Evolutionary conservation across 2,113 vertebrate genomes (phyloP), one percentile per base, ranked within the genome.

Genomic region (Eleginops maclovinus): DNA sequence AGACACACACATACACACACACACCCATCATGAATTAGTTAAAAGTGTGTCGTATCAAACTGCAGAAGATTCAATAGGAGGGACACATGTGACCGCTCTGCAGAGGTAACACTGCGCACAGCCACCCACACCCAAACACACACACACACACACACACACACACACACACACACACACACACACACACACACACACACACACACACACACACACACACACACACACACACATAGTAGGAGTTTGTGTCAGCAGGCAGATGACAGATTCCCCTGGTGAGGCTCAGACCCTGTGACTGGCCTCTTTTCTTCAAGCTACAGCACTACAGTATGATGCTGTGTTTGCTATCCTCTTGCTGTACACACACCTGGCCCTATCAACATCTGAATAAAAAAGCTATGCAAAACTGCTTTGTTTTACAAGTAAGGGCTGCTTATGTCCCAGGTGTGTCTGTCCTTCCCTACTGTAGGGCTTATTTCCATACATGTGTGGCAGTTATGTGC

Each of bases 21-120:
- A n/a, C 28, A 28, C 14, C 47, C 21, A 40, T 41, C 63, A 85
- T 88, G 80, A 84, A 88, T 88, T 64, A 89, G 26, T 86, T 56
- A 84, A 65, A 62, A 56, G 75, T 58, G 65, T 65, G 56, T 40
- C 41, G 51, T 79, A 43, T 82, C 72, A 72, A 50, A 74, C 60
- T 72, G 75, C 75, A 80, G 55, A 69, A n/a, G 61, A 71, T 28
- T 78, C 70, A 68, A 15, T 19, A 65, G 51, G 31, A 60, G 14
- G 65, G 40, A 55, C 3, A 47, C 79, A 72, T 22, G 44, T 49
- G 74, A 76, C 53, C 2, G 19, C 75, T 83, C 53, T 16, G 72
- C 68, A 79, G 24, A 17, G 53, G 74, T 68, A 81, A 71, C n/a
- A 47, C 72, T 50, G 31, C n/a, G n/a, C n/a, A n/a, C n/a, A n/a